Base-by-base conservation (phyloP, 2,888 invertebrate species). In the Sesia bembeciformis region DNA sequence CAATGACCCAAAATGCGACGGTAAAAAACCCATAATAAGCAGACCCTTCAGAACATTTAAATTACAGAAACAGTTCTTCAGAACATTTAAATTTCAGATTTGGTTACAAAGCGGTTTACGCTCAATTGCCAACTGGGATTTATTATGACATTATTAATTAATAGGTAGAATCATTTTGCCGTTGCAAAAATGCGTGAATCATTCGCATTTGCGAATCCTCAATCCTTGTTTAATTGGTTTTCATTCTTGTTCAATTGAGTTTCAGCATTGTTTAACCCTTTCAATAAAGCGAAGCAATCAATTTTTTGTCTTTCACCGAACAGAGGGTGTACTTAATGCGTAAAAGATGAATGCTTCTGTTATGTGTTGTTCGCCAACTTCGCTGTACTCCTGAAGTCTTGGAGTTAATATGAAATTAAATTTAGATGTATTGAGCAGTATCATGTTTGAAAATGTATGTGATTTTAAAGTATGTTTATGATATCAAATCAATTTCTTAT, bases 211-310 rank as follows among this genome's bases (percentile, higher is more conserved):
- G 40, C 41, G 38, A 23, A 46, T 46, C 40, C 46, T n/a, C 7
- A 7, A 7, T n/a, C n/a, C 40, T 6, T 23, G n/a, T 39, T 49
- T 57, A 54, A 57, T 57, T 57, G 42, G 42, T 52, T 42, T 52
- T 52, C 40, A 54, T 57, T 42, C 43, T 51, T n/a, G 51, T 51
- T 50, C 57, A 57, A 57, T 57, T 42, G 54, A 53, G 52, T 54
- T 54, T 54, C 54, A 54, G 8, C 3, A 46, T 23, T 46, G 23
- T 23, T 23, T 8, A 5, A 46, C n/a, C 46, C 4, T 46, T 46
- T 43, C 23, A 46, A 46, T 46, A 46, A 46, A 46, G 46, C 46
- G 46, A 46, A n/a, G 1, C 43, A 43, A 46, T 46, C 8, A 46
- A 8, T 46, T 46, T 46, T 46, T 46, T n/a, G 8, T 46, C 40